Conservation (phyloP, 2,888 invertebrate species). For the Folsomia manolachei region DNA sequence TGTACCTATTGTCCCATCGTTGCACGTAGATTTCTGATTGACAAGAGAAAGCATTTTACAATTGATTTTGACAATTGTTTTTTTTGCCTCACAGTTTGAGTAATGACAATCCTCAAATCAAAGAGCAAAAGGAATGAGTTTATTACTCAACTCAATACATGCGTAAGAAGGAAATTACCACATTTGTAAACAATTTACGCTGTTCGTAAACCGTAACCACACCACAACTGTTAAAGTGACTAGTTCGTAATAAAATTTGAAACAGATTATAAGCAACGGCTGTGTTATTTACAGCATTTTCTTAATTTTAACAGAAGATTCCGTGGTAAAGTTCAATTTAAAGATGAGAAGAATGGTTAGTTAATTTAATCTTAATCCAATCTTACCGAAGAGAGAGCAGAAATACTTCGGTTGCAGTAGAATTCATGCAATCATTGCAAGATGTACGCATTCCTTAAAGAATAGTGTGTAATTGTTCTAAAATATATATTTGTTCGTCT, state of each 20-base stretch:
- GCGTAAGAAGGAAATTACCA: neutral
- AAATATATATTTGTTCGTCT: too few relatives aligned
- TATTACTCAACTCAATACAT: neutral
- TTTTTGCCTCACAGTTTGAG: neutral
- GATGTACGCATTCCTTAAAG: neutral
- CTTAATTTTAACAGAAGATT: too few relatives aligned
- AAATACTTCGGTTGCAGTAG: neutral
- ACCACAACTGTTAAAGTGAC: neutral
- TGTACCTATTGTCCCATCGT: neutral
- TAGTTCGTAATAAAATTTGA: too few relatives aligned
- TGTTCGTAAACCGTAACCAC: too few relatives aligned
- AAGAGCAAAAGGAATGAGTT: too few relatives aligned
- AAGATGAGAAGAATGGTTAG: too few relatives aligned
- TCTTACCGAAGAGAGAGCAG: conserved; percentile 2
- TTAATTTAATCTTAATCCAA: neutral
- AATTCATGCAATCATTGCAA: neutral
- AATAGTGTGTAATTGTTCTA: too few relatives aligned
- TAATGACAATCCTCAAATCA: neutral
- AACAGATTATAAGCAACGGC: too few relatives aligned
- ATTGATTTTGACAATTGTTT: neutral
- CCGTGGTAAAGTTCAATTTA: too few relatives aligned
- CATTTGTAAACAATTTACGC: neutral
- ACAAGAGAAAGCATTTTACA: neutral
- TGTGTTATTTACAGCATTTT: too few relatives aligned
- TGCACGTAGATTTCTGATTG: too few relatives aligned